Base-by-base conservation (phyloP, 92 coral and sea anemone genomes). In the Epizoanthus stellaris region DNA sequence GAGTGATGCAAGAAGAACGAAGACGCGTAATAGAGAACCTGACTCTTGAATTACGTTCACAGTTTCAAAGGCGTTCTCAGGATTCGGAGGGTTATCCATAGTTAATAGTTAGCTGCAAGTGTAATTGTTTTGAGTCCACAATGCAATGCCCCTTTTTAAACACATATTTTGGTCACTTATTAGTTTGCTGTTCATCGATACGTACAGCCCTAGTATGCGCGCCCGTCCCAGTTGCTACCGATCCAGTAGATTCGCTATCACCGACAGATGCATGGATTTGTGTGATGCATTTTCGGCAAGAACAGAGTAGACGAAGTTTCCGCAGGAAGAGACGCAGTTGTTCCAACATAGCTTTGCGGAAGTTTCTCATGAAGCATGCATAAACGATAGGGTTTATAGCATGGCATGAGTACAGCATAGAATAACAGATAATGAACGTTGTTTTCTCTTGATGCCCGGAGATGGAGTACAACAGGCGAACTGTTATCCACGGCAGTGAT, bases 331-430 rank as follows among this genome's bases (percentile, higher is more conserved):
- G 5, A 6, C 15, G 43, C 25, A 70, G 21, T 21, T 52, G 72
- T 7, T 11, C 61, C 39, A 74, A 36, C 88, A 88, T 88, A 3
- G 88, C 86, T 52, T 36, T 84, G 19, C 85, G 88, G 65, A 88
- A 88, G 61, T 77, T 65, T 30, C 73, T 66, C 75, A 88, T 88
- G 11, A 84, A 76, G 3, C 84, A 84, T 0, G 89, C 88, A 42
- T 88, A 88, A 21, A 88, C 85, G 23, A 88, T 45, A 4, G 91
- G 91, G 39, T 84, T 88, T 38, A 88, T 30, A 10, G 89, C 91
- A 34, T 88, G 91, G 10, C 88, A 69, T 36, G 81, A 12, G 65
- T 83, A 79, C 38, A 88, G 21, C 21, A 85, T 53, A 5, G 85
- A 67, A 20, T 88, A 88, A 43, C 85, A 85, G 6, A 88, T 30